Percentiles rank a stretch among this genome's conserved stretches.
Conservation (phyloP, 2,113 vertebrate species). For the Connochaetes taurinus region DNA sequence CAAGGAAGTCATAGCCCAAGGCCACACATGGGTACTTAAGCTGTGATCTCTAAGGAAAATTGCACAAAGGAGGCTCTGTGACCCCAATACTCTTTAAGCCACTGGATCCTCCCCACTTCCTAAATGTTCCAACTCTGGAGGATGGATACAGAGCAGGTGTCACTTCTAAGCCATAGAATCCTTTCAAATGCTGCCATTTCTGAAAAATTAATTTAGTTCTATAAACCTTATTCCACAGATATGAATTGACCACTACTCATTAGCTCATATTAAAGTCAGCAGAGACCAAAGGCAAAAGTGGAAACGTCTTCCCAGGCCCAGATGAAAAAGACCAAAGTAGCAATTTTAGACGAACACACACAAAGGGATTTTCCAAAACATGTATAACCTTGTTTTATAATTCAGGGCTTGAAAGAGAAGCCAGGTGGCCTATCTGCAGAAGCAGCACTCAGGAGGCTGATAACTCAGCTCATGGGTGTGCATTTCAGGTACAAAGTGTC, state of each 20-base stretch:
- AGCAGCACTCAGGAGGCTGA: background rate
- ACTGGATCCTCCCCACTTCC: background rate
- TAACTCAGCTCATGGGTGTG: background rate
- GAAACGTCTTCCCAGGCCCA: background rate
- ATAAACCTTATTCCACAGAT: background rate
- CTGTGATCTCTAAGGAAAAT: background rate
- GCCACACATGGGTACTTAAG: fast-evolving
- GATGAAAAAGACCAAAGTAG: background rate
- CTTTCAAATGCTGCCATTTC: background rate
- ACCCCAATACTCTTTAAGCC: background rate
- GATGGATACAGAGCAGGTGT: background rate
- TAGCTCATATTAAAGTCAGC: background rate
- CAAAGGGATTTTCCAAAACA: background rate
- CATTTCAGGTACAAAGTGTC: conserved; percentile 32
- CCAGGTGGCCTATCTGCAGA: background rate
- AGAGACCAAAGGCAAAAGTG: background rate
- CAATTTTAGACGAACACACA: conserved; percentile 4
- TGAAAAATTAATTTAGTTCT: background rate
- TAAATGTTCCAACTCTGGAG: background rate
- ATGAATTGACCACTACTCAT: background rate
- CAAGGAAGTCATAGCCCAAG: background rate
- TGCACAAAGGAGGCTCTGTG: background rate
- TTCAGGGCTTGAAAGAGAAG: conserved; percentile 52
- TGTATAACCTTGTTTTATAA: conserved; percentile 29
- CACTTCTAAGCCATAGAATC: background rate